Conservation (phyloP, 1,140 invertebrate genomes). For the Capitella teleta region DNA sequence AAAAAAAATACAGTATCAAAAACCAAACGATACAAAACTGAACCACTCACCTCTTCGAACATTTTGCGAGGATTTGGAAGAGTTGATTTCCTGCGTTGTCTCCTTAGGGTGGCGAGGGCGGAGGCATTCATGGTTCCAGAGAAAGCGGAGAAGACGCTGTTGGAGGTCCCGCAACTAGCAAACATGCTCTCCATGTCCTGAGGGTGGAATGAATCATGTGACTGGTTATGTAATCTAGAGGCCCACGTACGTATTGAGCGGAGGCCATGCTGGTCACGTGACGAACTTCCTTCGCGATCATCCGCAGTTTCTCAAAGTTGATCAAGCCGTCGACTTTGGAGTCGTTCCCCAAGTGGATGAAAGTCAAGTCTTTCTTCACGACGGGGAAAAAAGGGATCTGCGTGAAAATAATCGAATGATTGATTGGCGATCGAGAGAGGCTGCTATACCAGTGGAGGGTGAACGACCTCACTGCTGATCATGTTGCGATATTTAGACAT, state of each 20-base stretch:
- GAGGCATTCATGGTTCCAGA: slow-evolving; percentile 16
- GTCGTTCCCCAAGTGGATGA: slow-evolving; percentile 95
- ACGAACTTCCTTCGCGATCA: slow-evolving; percentile 96
- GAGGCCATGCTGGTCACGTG: slow-evolving; percentile 88
- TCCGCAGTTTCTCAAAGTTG: slow-evolving; percentile 97
- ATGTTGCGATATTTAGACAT: slow-evolving; percentile 97
- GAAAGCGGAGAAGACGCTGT: slow-evolving; percentile 9
- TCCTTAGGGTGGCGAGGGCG: slow-evolving; percentile 71
- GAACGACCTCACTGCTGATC: slow-evolving; percentile 72
- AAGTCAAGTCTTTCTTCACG: slow-evolving; percentile 83
- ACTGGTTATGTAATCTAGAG: no score
- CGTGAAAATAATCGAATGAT: slow-evolving; percentile 12
- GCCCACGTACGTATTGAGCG: slow-evolving; percentile 56
- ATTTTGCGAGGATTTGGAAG: slow-evolving; percentile 93
- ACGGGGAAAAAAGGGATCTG: slow-evolving; percentile 65
- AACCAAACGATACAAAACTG: background rate
- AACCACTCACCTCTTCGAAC: slow-evolving; percentile 72
- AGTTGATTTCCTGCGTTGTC: slow-evolving; percentile 57
- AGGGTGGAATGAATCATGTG: no score
- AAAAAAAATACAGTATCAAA: slow-evolving; percentile 10
- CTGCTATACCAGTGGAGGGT: slow-evolving; percentile 56
- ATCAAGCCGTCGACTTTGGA: slow-evolving; percentile 75
- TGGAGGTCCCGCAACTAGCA: slow-evolving; percentile 12
- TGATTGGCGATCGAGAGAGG: background rate
- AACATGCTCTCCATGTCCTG: slow-evolving; percentile 36